These are phyloP conservation scores for Melanotaenia maccullochi DNA, from an alignment of 2,797 vertebrate genomes.

Conservation along the genomic window DNA sequence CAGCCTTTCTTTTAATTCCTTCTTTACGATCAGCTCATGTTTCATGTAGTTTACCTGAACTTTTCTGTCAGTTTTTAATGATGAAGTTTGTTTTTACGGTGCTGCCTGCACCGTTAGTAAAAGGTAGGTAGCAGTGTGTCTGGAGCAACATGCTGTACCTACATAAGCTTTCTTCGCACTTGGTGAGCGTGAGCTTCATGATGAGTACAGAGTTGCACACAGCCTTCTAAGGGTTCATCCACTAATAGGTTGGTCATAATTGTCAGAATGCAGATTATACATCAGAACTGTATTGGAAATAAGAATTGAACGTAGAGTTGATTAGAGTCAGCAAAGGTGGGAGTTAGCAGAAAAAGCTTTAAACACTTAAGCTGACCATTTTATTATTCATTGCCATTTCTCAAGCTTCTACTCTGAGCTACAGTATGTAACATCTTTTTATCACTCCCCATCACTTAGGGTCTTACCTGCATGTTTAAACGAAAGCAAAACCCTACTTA, in stretches of 20 bases:
- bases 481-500: slow-evolving; percentile 46
- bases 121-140: slow-evolving; percentile 64
- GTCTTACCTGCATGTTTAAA: slow-evolving; percentile 70
- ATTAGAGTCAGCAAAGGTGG: background rate
- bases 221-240: slow-evolving; percentile 78
- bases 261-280: background rate
- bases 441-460: slow-evolving; percentile 49
- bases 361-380: background rate
- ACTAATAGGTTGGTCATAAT: background rate
- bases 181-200: slow-evolving; percentile 35
- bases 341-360: background rate
- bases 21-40: slow-evolving; percentile 29
- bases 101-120: slow-evolving; percentile 19
- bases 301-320: slow-evolving; percentile 1
- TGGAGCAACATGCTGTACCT: slow-evolving; percentile 67
- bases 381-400: slow-evolving; percentile 21
- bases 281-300: background rate
- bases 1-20: slow-evolving; percentile 28
- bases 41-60: slow-evolving; percentile 26
- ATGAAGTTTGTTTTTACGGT: slow-evolving; percentile 22
- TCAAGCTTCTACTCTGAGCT: slow-evolving; percentile 38
- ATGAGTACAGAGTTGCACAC: slow-evolving; percentile 65
- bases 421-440: slow-evolving; percentile 40
- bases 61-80: slow-evolving; percentile 28
- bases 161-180: slow-evolving; percentile 35